Evolutionary conservation across 2,113 vertebrate species (phyloP), one percentile per base, ranked within the genome.

Genomic region (Echinops telfairi): DNA sequence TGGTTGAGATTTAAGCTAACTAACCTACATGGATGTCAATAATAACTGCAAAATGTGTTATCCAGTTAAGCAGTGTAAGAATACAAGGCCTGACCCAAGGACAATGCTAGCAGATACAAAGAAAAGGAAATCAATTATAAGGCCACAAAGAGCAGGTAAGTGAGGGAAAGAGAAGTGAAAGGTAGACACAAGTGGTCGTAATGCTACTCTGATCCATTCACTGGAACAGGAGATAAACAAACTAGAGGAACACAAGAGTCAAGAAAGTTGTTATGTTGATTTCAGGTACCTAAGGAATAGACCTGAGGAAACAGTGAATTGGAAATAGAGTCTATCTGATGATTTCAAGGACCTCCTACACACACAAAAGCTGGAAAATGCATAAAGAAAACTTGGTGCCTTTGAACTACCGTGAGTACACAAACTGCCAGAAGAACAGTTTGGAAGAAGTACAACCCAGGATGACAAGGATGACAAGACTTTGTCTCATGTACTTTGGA

Each of bases 11-110:
- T 64, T n/a, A 68, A 20, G 68, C 31, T 83, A 25, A 27, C 43
- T 43, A 38, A 47, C 36, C 77, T 90, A 43, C 22, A 84, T n/a
- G 68, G 29, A 60, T 27, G 27, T 7, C 87, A 89, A 17, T 36
- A n/a, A 12, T 40, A 87, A 86, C 31, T 68, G n/a, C 27, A 84
- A 90, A 86, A 27, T 22, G 16, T 88, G 23, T 70, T 94, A 92
- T 66, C 19, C 15, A 53, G 40, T 36, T 80, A 71, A 71, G 36
- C 58, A 86, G 58, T 77, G 73, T 88, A 38, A 80, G n/a, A 88
- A 92, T 36, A 58, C 20, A 88, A 11, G 31, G 9, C 27, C 76
- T 43, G 33, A 73, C 58, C 31, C 66, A 83, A 95, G 60, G 60
- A 16, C 57, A 81, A 36, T 4, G 1, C 0, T 36, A 15, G 80